Base-by-base conservation (phyloP, 2,888 invertebrate species). In the Invenusta paracnida region DNA sequence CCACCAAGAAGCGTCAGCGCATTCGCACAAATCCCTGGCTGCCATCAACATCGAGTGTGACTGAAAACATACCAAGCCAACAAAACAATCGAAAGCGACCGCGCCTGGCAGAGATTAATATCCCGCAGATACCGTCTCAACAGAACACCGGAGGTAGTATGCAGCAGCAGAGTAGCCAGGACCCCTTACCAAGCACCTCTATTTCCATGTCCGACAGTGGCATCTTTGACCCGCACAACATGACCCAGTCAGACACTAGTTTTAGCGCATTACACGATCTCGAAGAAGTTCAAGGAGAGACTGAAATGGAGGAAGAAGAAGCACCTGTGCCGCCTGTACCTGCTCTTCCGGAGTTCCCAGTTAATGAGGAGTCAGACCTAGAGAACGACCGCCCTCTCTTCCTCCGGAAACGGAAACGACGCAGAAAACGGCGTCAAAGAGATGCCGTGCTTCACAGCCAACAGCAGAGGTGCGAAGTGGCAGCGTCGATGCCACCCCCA, bases 21-120 rank as follows among this genome's bases (percentile, higher is more conserved):
- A 82, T 82, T 82, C 82, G 82, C 2, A 82, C 82, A 1, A 82
- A 82, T 28, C 82, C 82, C n/a, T 82, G 82, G 82, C 29, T 82
- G 23, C 28, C 5, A 2, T 2, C 27, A n/a, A 17, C 5, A 11
- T 48, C 48, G 17, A 23, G 73, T 73, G 23, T n/a, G 2, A 2
- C 25, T n/a, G 25, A 25, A 23, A 17, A 5, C 5, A n/a, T n/a
- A n/a, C 17, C 48, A 17, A 17, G 48, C 5, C 5, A 5, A 5
- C 17, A 11, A 17, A 48, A 48, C 17, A 48, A 5, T 11, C 73
- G 73, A 2, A 82, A 82, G 29, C 82, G 82, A 25, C 82, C 82
- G 28, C 2, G 82, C 5, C 29, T 82, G 5, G 5, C 73, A 5
- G 73, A 73, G 2, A 73, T 73, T 73, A 48, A 5, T 11, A 5